These are phyloP conservation scores for Grus americana DNA, from an alignment of 2,113 vertebrate genomes.

Conservation along the genomic window DNA sequence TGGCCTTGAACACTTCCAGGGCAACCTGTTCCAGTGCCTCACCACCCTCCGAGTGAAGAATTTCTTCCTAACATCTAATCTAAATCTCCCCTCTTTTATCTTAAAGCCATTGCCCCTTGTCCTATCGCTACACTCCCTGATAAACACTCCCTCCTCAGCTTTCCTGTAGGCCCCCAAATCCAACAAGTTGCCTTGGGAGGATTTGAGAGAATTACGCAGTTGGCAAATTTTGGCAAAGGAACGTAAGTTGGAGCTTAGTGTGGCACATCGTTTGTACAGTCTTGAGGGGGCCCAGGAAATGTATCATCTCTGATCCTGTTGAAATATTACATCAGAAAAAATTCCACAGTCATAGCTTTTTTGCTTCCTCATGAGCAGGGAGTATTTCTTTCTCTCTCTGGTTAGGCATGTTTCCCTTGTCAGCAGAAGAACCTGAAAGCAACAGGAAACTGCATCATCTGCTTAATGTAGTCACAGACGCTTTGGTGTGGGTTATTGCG, in stretches of 20 bases:
- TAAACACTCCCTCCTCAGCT: too few species aligned
- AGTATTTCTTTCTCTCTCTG: neutral
- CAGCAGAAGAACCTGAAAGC: constrained; percentile 84
- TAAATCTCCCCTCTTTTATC: too few species aligned
- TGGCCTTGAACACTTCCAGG: too few species aligned
- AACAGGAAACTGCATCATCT: constrained; percentile 85
- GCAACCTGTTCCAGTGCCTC: too few species aligned
- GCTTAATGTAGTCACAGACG: constrained; percentile 88
- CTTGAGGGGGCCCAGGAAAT: neutral
- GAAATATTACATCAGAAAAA: neutral
- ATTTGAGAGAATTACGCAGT: neutral
- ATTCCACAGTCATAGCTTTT: fast-evolving
- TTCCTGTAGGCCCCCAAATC: neutral
- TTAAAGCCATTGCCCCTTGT: too few species aligned
- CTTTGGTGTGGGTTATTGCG: constrained; percentile 93
- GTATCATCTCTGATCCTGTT: neutral
- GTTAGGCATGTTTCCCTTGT: constrained; percentile 82
- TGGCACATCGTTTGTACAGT: neutral
- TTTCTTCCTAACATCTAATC: too few species aligned
- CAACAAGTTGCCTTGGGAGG: neutral
- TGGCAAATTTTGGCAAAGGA: neutral
- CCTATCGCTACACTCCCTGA: too few species aligned
- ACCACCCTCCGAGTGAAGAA: too few species aligned
- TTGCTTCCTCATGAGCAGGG: neutral
- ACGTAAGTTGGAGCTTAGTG: neutral